Percentiles rank a stretch among this genome's conserved stretches.
Conservation (phyloP, 2,888 invertebrate genomes). For the Lepeophtheirus nordmannii region DNA sequence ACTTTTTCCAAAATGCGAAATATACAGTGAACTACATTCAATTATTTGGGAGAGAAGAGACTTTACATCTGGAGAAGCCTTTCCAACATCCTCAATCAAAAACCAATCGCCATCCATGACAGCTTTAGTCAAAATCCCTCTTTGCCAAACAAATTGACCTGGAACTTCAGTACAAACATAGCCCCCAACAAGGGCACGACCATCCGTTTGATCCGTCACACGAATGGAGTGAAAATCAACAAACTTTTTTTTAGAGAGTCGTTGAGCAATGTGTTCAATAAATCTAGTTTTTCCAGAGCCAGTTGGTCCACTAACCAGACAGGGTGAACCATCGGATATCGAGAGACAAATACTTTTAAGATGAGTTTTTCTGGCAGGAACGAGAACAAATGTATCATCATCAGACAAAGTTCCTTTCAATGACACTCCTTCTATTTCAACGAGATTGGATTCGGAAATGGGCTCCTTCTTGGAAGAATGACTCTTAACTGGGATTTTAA, state of each 20-base stretch:
- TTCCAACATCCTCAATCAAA: constrained; percentile 84
- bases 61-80: constrained; percentile 79
- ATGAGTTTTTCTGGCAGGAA: neutral
- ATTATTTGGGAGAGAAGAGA: constrained; percentile 68
- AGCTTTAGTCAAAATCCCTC: constrained; percentile 78
- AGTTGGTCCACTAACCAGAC: constrained; percentile 68
- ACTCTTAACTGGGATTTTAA: neutral
- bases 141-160: constrained; percentile 91
- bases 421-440: neutral
- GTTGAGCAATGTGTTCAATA: constrained; percentile 66
- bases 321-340: constrained; percentile 42
- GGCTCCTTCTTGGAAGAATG: neutral
- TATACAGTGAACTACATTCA: constrained; percentile 61
- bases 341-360: neutral
- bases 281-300: constrained; percentile 87
- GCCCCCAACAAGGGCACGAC: constrained; percentile 79
- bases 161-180: constrained; percentile 90
- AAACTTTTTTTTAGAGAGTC: constrained; percentile 45
- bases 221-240: constrained; percentile 65
- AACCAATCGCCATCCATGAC: constrained; percentile 76
- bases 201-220: constrained; percentile 89
- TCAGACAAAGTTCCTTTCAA: neutral
- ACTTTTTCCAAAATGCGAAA: constrained; percentile 33
- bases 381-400: neutral
- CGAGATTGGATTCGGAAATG: neutral